phyloP scores from a whole-genome alignment of 2,113 vertebrate genomes.

The Octodon degus region DNA sequence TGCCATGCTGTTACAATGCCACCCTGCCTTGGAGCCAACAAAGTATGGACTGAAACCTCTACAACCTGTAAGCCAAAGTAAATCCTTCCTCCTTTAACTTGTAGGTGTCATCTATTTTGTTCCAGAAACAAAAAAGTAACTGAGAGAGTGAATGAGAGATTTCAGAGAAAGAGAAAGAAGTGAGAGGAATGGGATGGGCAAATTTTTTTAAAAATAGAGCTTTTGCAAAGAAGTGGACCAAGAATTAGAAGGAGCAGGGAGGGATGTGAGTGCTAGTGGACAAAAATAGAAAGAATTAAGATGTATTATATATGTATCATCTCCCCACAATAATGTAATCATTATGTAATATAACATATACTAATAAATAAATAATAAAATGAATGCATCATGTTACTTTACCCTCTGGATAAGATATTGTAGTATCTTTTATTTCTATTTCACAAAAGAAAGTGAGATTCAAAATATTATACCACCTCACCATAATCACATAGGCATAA shows the following conservation, averaged over 20 bases:
- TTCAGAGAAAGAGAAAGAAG: background rate
- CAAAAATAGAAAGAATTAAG: too few relatives aligned
- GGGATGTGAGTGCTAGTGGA: too few relatives aligned
- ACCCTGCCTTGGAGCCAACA: background rate
- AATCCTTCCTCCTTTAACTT: too few relatives aligned
- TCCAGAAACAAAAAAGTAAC: background rate
- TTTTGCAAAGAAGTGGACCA: background rate
- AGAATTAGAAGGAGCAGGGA: too few relatives aligned
- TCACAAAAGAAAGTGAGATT: slow-evolving; percentile 18
- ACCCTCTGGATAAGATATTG: background rate
- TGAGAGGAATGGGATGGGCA: background rate
- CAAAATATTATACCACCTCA: background rate
- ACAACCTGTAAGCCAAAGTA: background rate
- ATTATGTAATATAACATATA: too few relatives aligned
- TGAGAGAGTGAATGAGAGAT: background rate
- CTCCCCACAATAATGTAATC: too few relatives aligned
- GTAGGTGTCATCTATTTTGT: background rate
- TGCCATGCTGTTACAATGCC: too few relatives aligned
- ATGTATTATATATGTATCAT: too few relatives aligned
- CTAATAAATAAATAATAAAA: background rate
- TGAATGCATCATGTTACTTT: background rate
- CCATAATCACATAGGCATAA: slow-evolving; percentile 17
- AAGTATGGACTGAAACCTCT: background rate
- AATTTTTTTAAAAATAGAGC: background rate
- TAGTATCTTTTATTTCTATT: slow-evolving; percentile 36